Conservation (phyloP, 2,888 invertebrate genomes). For the Muschampia plurimacula region DNA sequence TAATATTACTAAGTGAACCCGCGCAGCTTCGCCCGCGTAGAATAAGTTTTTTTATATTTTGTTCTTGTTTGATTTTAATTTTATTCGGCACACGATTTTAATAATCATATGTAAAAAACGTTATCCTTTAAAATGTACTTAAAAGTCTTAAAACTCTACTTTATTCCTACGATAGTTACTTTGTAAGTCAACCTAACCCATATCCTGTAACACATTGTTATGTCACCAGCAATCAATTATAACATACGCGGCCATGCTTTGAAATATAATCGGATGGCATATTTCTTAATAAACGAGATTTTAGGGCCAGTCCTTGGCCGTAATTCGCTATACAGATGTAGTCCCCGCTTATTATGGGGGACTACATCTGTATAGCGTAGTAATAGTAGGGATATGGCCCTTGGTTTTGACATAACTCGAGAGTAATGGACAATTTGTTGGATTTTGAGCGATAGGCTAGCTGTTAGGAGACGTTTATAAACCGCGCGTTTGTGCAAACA, state of each 20-base stretch:
- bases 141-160: neutral
- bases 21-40: too few relatives aligned
- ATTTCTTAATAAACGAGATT: conserved; percentile 30
- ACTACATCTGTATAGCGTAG: too few relatives aligned
- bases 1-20: too few relatives aligned
- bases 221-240: neutral
- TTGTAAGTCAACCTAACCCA: neutral
- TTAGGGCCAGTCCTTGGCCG: conserved; percentile 11
- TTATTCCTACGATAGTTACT: neutral
- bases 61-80: too few relatives aligned
- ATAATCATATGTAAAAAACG: too few relatives aligned
- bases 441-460: conserved; percentile 19
- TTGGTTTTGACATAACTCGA: conserved; percentile 22
- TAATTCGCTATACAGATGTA: conserved; percentile 9
- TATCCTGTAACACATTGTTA: neutral
- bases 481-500: neutral
- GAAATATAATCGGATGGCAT: conserved; percentile 4
- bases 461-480: conserved; percentile 6
- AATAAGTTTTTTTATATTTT: too few relatives aligned
- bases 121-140: too few relatives aligned
- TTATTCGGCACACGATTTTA: too few relatives aligned
- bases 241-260: conserved; percentile 5
- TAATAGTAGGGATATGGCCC: too few relatives aligned
- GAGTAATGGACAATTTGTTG: conserved; percentile 33
- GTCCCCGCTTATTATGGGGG: too few relatives aligned